phyloP scores from a whole-genome alignment of 2,113 vertebrate genomes.

The Dicentrarchus labrax region DNA sequence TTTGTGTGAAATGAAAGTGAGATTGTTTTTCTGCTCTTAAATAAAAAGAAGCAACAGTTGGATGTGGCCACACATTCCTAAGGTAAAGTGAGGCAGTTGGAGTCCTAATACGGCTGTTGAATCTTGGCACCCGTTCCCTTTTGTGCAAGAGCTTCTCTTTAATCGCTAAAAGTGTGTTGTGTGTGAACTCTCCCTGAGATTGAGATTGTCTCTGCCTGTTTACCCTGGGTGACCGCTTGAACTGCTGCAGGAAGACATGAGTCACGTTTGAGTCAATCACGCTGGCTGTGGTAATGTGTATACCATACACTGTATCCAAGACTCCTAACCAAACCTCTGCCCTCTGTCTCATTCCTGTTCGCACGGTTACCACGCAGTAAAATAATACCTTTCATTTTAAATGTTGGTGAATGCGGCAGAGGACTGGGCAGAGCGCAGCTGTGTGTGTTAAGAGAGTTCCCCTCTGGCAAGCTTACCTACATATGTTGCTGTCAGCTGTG shows the following conservation, averaged over 20 bases:
- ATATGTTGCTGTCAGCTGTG: conserved; percentile 62
- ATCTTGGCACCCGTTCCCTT: conserved; percentile 34
- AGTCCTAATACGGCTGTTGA: conserved; percentile 42
- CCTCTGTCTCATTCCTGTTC: conserved; percentile 32
- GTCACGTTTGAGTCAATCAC: conserved; percentile 62
- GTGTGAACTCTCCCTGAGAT: conserved; percentile 22
- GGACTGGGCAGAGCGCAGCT: conserved; percentile 31
- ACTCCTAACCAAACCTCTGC: conserved; percentile 29
- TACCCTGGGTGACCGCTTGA: conserved; percentile 49
- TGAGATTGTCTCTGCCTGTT: conserved; percentile 44
- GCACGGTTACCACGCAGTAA: conserved; percentile 11
- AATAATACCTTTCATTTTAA: conserved; percentile 58
- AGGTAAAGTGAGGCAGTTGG: conserved; percentile 23
- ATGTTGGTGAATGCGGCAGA: conserved; percentile 33
- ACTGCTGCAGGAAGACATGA: conserved; percentile 68
- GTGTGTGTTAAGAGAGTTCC: conserved; percentile 28
- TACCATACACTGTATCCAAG: conserved; percentile 52
- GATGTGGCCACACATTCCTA: conserved; percentile 63
- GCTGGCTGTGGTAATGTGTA: conserved; percentile 51
- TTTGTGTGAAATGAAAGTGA: conserved; percentile 3
- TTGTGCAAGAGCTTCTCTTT: conserved; percentile 48
- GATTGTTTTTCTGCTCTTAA: conserved; percentile 29
- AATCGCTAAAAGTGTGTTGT: conserved; percentile 31
- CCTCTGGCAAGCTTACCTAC: conserved; percentile 31
- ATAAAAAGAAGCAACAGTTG: conserved; percentile 39